Conservation (phyloP, 2,888 invertebrate genomes). For the Hypselothyrea guttata region DNA sequence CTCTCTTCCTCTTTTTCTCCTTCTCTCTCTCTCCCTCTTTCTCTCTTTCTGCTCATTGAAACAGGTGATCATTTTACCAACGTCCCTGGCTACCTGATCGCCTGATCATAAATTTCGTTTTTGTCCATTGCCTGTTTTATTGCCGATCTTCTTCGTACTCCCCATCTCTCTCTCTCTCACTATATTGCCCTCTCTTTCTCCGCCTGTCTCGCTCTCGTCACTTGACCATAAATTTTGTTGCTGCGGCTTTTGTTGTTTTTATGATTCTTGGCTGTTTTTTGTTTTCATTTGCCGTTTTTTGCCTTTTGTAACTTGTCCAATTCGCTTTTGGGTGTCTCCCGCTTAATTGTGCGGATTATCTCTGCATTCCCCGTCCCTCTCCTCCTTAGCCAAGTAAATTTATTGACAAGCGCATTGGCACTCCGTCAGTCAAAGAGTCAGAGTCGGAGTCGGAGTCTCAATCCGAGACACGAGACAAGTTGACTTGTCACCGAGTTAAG, state of each 20-base stretch:
- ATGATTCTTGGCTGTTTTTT: too few relatives aligned
- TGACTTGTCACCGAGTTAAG: conserved; percentile 57
- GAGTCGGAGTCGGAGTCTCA: conserved; percentile 25
- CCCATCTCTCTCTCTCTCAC: background rate
- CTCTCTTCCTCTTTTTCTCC: conserved; percentile 6
- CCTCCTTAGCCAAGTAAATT: conserved; percentile 51
- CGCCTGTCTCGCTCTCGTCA: background rate
- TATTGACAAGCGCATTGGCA: conserved; percentile 66
- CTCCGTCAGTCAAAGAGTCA: conserved; percentile 44
- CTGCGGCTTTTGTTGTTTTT: background rate
- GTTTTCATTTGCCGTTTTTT: too few relatives aligned
- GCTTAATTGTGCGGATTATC: conserved; percentile 74
- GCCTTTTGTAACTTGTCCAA: conserved; percentile 46
- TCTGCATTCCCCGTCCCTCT: too few relatives aligned
- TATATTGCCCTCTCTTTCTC: conserved; percentile 5
- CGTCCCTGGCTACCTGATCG: conserved; percentile 62
- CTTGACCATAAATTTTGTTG: conserved; percentile 33
- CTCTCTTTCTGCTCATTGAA: conserved; percentile 19
- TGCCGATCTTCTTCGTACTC: conserved; percentile 33
- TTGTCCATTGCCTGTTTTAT: conserved; percentile 53
- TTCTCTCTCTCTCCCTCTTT: conserved; percentile 6
- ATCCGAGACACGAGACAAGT: conserved; percentile 48
- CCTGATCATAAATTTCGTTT: conserved; percentile 70
- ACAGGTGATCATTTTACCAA: conserved; percentile 75
- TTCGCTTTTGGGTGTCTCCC: conserved; percentile 47